Conservation (phyloP, 2,113 vertebrate species). For the Tyrannus savana region DNA sequence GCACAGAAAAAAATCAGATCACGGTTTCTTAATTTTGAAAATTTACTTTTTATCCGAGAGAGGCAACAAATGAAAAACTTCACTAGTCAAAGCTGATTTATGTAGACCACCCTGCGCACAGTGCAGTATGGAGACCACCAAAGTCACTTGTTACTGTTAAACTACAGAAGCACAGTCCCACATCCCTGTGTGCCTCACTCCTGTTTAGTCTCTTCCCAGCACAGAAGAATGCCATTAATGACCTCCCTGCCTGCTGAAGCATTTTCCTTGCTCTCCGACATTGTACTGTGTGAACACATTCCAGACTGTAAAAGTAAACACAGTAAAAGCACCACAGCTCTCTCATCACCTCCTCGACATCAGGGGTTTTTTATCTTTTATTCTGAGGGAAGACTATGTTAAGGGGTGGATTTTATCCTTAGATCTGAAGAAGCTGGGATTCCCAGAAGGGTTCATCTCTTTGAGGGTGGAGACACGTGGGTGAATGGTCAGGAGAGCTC, state of each 20-base stretch:
- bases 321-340: neutral
- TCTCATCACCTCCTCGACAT: neutral
- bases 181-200: neutral
- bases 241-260: neutral
- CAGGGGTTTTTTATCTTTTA: neutral
- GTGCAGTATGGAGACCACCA: slow-evolving; percentile 26
- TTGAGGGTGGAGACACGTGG: neutral
- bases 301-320: slow-evolving; percentile 41
- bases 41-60: slow-evolving; percentile 12
- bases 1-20: neutral
- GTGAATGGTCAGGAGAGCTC: neutral
- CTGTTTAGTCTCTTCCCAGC: slow-evolving; percentile 31
- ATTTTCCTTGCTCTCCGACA: neutral
- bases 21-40: neutral
- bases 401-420: neutral
- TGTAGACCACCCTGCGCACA: slow-evolving; percentile 32
- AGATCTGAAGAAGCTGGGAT: neutral
- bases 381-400: neutral
- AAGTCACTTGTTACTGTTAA: slow-evolving; percentile 37
- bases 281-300: neutral
- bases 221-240: neutral
- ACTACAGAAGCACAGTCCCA: neutral
- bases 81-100: slow-evolving; percentile 10
- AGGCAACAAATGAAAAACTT: neutral
- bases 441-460: neutral